A percentile compares a stretch with the other conserved stretches of the same genome.
phyloP scores from a whole-genome alignment of 1,140 invertebrate species.

The Hyphantria cunea region DNA sequence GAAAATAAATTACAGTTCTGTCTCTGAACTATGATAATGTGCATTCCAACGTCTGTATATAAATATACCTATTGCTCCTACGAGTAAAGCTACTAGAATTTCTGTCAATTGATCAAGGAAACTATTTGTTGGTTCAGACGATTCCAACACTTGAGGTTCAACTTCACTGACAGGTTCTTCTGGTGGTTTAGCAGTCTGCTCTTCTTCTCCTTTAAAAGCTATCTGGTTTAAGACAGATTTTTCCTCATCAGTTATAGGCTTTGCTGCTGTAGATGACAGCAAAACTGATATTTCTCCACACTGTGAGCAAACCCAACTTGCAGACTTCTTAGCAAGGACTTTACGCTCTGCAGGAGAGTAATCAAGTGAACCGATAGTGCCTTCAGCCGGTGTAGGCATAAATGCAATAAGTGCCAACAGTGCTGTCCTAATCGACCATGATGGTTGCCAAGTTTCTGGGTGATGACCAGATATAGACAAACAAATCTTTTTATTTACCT shows the following conservation, averaged over 20 bases:
- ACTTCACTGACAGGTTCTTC: constrained; percentile 54
- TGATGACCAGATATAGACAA: constrained; percentile 98
- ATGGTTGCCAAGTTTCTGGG: constrained; percentile 98
- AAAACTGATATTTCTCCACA: constrained; percentile 83
- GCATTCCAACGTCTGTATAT: constrained; percentile 72
- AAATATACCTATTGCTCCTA: constrained; percentile 70
- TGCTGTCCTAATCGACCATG: constrained; percentile 97
- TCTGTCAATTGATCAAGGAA: constrained; percentile 73
- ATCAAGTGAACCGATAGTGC: constrained; percentile 95
- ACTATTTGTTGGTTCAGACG: constrained; percentile 54
- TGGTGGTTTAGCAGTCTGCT: constrained; percentile 59
- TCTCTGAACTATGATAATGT: constrained; percentile 40
- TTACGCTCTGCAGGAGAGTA: constrained; percentile 93
- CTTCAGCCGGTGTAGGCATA: constrained; percentile 94
- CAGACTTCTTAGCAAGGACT: constrained; percentile 89
- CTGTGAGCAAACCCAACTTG: constrained; percentile 82
- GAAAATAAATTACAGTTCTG: constrained; percentile 53
- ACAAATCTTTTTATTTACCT: constrained; percentile 97
- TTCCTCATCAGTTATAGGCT: constrained; percentile 80
- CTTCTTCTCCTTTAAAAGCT: constrained; percentile 75
- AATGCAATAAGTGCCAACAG: constrained; percentile 96
- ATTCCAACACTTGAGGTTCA: constrained; percentile 62
- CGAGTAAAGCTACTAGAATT: constrained; percentile 64
- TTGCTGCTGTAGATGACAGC: constrained; percentile 72
- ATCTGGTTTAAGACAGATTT: constrained; percentile 72